Base-by-base conservation (phyloP, 2,113 vertebrate genomes). In the Neolamprologus brichardi region DNA sequence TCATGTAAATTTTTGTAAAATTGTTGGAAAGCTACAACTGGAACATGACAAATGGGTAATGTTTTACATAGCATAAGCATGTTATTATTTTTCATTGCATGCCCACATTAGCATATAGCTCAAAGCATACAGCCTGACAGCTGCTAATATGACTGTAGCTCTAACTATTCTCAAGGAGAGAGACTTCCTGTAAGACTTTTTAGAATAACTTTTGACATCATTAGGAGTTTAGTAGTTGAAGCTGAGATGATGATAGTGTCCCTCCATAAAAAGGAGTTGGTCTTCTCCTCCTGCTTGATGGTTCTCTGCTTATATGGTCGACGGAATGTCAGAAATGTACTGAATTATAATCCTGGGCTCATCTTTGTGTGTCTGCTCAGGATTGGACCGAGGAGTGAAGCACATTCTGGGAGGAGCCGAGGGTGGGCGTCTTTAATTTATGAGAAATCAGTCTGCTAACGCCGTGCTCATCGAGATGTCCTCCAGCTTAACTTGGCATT, bases 311-410 rank as follows among this genome's bases (percentile, higher is more conserved):
- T 87, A 90, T 87, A 77, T 67, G 92, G 58, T 82, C 9, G 49
- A 56, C 87, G 92, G 87, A 91, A 94, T 92, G 87, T 88, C 39
- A 89, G 84, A 94, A 91, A 94, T 90, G 87, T 77, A 34, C 92
- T 84, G 86, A 91, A 90, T 88, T 85, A 84, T 94, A 93, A 94
- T 92, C 88, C 87, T 28, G 44, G n/a, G 86, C 86, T 88, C 87
- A 32, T 92, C 87, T 93, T 85, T 37, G 13, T 93, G 25, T 89
- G 41, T 95, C 82, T 14, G 4, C 81, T 46, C 96, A 97, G 97
- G 95, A 89, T 84, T 41, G 92, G 94, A 84, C 88, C 39, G 81
- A 93, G 85, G 44, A 82, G 84, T 87, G 72, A 82, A 54, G 56
- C 87, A 56, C 90, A 92, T 94, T 94, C 94, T 93, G 64, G 93